A percentile compares a stretch with the other conserved stretches of the same genome.
These are phyloP conservation scores for Peromyscus maniculatus DNA, from an alignment of 2,113 vertebrate species.

Conservation along the genomic window DNA sequence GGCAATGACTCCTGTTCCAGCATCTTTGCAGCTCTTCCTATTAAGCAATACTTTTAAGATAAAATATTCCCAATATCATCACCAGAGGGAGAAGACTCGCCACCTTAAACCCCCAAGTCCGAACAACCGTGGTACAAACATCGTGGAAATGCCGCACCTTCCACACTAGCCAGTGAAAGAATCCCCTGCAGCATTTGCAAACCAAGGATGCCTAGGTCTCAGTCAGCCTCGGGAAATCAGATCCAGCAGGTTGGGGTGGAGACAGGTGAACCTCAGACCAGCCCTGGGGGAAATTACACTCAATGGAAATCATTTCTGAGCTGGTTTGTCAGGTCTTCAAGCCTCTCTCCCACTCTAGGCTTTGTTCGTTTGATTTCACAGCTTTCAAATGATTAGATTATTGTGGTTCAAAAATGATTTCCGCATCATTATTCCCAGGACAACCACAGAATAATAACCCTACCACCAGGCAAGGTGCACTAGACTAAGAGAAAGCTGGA, in stretches of 20 bases:
- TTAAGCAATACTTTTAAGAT: neutral
- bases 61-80: constrained; percentile 47
- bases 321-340: neutral
- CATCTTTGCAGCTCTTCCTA: neutral
- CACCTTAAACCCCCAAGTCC: neutral
- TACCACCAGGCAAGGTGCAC: neutral
- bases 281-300: neutral
- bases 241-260: neutral
- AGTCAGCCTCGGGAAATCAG: neutral
- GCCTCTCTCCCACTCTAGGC: neutral
- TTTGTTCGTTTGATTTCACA: constrained; percentile 6
- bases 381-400: constrained; percentile 54
- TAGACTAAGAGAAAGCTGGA: neutral
- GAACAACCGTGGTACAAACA: neutral
- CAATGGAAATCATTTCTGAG: neutral
- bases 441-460: neutral
- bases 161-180: neutral
- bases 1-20: neutral
- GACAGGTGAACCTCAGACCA: neutral
- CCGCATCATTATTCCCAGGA: constrained; percentile 16
- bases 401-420: constrained; percentile 38
- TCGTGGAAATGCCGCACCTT: neutral
- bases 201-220: constrained; percentile 7
- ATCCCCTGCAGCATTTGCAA: neutral
- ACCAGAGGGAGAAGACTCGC: constrained; percentile 5